Base-by-base conservation (phyloP, 2,888 invertebrate species). In the Glomeris marginata region DNA sequence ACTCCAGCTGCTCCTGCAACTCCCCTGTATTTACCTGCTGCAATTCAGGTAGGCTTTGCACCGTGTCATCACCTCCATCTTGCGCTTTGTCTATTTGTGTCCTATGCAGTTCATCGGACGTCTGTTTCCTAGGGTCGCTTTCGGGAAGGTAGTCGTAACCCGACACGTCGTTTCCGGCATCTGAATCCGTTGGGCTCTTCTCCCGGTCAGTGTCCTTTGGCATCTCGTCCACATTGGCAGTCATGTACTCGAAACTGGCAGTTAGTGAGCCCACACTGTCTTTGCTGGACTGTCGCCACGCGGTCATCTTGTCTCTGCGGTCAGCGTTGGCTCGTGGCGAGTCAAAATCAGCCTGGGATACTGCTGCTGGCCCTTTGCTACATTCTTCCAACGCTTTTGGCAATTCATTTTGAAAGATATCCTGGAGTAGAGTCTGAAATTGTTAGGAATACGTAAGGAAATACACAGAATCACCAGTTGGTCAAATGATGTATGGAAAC, bases 201-300 rank as follows among this genome's bases (percentile, higher is more conserved):
- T 38, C 40, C 40, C 18, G 16, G 15, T 38, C 40, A 18, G 40
- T 18, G 18, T 18, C 18, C 18, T 38, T 38, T 8, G 15, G 40
- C 18, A 16, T 18, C 16, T 38, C 40, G 40, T 38, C 40, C 16
- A 38, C 40, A 38, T 38, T 18, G 40, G 49, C 49, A 13, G 49
- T 42, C 42, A 49, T 20, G 36, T 49, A 49, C 36, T 49, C 49
- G 15, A 49, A 49, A 42, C 49, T 49, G 11, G 49, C 41, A 1
- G 42, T 43, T 18, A 42, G 42, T 15, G 49, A 49, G 40, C 40
- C 40, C 16, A 49, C 10, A 21, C 49, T 49, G 15, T 49, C 49
- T 41, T 35, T 41, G 35, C 49, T 49, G 34, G 18, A 18, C 21
- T 43, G 49, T 35, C 36, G 20, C n/a, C 43, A 36, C 18, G n/a